Conservation (phyloP, 2,113 vertebrate genomes). For the Malurus cyaneus region DNA sequence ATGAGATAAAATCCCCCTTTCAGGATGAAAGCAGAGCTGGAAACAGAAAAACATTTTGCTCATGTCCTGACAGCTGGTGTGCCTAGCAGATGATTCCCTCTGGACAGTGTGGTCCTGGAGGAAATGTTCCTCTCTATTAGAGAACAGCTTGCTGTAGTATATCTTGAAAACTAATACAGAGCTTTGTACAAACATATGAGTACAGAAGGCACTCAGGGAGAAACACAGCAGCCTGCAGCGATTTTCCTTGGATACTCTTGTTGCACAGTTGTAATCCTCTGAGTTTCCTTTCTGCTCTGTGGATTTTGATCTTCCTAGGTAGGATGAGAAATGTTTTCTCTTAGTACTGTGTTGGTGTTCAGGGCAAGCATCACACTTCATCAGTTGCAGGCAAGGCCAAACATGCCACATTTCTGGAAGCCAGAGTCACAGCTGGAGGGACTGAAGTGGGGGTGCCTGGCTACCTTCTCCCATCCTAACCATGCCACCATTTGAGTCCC, state of each 20-base stretch:
- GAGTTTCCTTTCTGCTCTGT: neutral
- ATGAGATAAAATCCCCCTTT: neutral
- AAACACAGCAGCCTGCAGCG: neutral
- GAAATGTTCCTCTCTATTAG: neutral
- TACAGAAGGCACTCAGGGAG: neutral
- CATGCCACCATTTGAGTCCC: fast-evolving
- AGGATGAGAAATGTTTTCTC: neutral
- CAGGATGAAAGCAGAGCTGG: neutral
- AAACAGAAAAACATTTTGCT: neutral
- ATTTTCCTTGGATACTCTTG: neutral
- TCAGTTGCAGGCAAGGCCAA: neutral
- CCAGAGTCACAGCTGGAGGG: neutral
- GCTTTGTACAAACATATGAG: neutral
- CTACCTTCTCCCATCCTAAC: neutral
- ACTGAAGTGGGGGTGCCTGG: fast-evolving
- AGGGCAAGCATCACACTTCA: neutral
- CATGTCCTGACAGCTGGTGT: neutral
- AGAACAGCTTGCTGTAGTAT: neutral
- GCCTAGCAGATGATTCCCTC: neutral
- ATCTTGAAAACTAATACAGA: neutral
- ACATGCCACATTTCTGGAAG: fast-evolving
- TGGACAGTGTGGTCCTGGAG: neutral
- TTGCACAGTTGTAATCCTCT: neutral
- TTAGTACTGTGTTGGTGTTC: neutral
- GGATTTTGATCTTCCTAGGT: neutral